phyloP scores from a whole-genome alignment of 2,888 invertebrate species.

The Meiosimyza decipiens region DNA sequence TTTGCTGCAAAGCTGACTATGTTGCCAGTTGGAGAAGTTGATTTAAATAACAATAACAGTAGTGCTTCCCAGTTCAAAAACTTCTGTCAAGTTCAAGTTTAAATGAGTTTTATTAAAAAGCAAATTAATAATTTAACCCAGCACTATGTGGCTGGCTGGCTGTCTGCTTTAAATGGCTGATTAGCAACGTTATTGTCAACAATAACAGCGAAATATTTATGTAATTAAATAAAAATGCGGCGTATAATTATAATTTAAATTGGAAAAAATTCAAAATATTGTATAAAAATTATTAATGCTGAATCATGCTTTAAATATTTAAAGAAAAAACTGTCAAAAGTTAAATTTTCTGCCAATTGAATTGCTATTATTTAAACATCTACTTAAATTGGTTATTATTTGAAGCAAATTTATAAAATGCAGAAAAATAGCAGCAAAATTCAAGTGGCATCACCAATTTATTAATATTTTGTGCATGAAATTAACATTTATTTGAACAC shows the following conservation, averaged over 20 bases:
- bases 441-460: slow-evolving; percentile 5
- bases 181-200: background rate
- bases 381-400: no score
- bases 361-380: background rate
- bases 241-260: background rate
- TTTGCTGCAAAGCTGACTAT: background rate
- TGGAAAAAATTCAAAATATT: no score
- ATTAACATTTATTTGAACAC: slow-evolving; percentile 2
- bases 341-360: background rate
- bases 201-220: background rate
- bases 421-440: background rate
- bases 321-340: background rate
- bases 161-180: no score
- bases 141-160: background rate
- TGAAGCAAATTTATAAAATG: no score
- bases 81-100: slow-evolving; percentile 31
- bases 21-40: no score
- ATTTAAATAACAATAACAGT: background rate
- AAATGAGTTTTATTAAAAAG: background rate
- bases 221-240: background rate
- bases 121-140: background rate
- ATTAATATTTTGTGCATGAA: background rate
- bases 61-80: slow-evolving; percentile 29
- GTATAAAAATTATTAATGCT: background rate
- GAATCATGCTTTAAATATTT: slow-evolving; percentile 7